Evolutionary conservation across 2,888 invertebrate genomes (phyloP).

Genomic region (Junonia oenone): DNA sequence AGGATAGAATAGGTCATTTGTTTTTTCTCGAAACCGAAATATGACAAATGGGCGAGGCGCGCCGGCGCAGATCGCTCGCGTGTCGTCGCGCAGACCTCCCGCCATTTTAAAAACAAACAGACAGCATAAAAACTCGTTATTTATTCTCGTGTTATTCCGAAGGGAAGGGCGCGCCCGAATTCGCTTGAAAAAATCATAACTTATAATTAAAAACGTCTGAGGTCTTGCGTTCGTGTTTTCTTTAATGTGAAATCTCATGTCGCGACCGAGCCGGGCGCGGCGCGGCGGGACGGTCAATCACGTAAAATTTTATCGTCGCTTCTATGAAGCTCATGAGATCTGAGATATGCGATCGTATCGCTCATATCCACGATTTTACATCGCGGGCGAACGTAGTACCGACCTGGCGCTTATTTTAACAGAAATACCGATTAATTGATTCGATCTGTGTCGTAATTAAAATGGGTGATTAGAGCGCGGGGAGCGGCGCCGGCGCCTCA

Average conservation of each 20-base stretch:
- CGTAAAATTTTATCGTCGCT: slow-evolving; percentile 22
- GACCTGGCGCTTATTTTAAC: slow-evolving; percentile 71
- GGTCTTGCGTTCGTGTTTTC: slow-evolving; percentile 34
- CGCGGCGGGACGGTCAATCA: slow-evolving; percentile 18
- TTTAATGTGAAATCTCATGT: slow-evolving; percentile 19
- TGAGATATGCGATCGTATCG: slow-evolving; percentile 33
- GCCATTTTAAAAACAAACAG: slow-evolving; percentile 80
- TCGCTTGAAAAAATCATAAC: slow-evolving; percentile 74
- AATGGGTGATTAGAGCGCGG: slow-evolving; percentile 78
- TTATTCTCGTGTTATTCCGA: slow-evolving; percentile 72
- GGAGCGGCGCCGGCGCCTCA: slow-evolving; percentile 77
- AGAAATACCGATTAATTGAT: slow-evolving; percentile 79
- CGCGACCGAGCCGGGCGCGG: slow-evolving; percentile 7
- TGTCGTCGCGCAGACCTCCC: slow-evolving; percentile 78
- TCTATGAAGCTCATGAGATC: slow-evolving; percentile 42
- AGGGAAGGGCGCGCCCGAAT: slow-evolving; percentile 74
- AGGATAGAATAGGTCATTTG: slow-evolving; percentile 71
- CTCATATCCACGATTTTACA: slow-evolving; percentile 6
- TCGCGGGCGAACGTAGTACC: slow-evolving; percentile 24
- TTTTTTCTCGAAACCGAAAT: slow-evolving; percentile 73
- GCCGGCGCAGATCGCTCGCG: slow-evolving; percentile 65
- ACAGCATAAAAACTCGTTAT: slow-evolving; percentile 76
- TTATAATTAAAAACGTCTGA: slow-evolving; percentile 74
- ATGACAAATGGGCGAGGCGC: slow-evolving; percentile 75
- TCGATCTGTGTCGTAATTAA: slow-evolving; percentile 80